Conservation (phyloP, 2,797 vertebrate species). For the Aselliscus stoliczkanus region DNA sequence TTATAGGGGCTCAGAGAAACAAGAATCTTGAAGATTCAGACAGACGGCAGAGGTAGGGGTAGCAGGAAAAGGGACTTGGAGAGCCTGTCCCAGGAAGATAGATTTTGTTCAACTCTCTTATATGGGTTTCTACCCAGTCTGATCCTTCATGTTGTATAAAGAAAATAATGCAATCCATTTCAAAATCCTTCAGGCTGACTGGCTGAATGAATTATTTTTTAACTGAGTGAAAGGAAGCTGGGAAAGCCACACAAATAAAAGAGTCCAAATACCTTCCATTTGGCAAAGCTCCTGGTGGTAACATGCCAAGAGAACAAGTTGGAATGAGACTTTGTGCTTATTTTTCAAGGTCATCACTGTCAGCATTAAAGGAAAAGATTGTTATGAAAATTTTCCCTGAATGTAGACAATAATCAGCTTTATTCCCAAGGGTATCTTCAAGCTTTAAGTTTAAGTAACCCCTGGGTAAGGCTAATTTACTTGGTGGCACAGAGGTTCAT, state of each 20-base stretch:
- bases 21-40: background rate
- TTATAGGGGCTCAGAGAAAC: background rate
- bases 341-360: background rate
- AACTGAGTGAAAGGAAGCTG: background rate
- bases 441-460: background rate
- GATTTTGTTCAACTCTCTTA: background rate
- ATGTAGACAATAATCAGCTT: background rate
- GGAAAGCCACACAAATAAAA: background rate
- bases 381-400: background rate
- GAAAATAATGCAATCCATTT: background rate
- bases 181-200: background rate
- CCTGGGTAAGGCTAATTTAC: background rate
- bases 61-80: background rate
- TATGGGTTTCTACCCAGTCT: background rate
- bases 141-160: background rate
- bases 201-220: background rate
- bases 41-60: background rate
- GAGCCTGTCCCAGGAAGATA: background rate
- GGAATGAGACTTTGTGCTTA: background rate
- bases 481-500: background rate
- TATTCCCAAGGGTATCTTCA: background rate
- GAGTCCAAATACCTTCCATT: background rate
- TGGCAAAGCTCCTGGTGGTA: background rate
- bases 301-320: background rate
- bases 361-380: background rate